Evolutionary conservation across 2,888 invertebrate species (phyloP).

Genomic region (Trissonchulus sp.): DNA sequence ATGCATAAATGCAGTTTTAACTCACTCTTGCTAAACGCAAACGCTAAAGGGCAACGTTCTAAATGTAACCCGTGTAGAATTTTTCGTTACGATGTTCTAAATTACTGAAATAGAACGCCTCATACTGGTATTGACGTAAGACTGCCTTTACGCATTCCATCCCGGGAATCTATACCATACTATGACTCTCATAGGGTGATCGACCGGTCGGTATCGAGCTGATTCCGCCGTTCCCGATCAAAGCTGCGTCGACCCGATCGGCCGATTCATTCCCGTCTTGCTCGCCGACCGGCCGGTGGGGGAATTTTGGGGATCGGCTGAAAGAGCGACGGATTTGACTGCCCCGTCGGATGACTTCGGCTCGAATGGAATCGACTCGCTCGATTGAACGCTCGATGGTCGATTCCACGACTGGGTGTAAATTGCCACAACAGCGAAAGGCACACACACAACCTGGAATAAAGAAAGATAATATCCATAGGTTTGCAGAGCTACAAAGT

Average conservation of each 20-base stretch:
- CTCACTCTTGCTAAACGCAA: too few relatives aligned
- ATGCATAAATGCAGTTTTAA: too few relatives aligned
- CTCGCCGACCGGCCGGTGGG: slow-evolving; percentile 33
- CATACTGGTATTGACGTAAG: too few relatives aligned
- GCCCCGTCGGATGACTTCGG: slow-evolving; percentile 42
- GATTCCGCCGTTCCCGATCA: background rate
- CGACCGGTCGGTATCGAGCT: too few relatives aligned
- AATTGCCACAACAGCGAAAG: slow-evolving; percentile 29
- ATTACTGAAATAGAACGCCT: too few relatives aligned
- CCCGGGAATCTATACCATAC: slow-evolving; percentile 1
- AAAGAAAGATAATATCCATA: too few relatives aligned
- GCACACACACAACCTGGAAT: slow-evolving; percentile 29
- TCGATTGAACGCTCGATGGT: slow-evolving; percentile 17
- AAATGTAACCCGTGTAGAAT: too few relatives aligned
- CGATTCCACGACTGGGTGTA: slow-evolving; percentile 10
- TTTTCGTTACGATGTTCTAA: too few relatives aligned
- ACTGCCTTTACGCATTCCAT: too few relatives aligned
- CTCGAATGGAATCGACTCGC: slow-evolving; percentile 39
- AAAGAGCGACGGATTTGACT: slow-evolving; percentile 43
- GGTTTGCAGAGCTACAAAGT: too few relatives aligned
- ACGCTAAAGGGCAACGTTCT: too few relatives aligned
- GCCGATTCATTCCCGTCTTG: too few relatives aligned
- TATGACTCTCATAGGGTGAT: background rate
- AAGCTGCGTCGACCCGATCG: background rate
- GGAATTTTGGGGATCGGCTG: slow-evolving; percentile 45